These are phyloP conservation scores for Tipula vernalis DNA, from an alignment of 2,888 invertebrate genomes.

Conservation along the genomic window DNA sequence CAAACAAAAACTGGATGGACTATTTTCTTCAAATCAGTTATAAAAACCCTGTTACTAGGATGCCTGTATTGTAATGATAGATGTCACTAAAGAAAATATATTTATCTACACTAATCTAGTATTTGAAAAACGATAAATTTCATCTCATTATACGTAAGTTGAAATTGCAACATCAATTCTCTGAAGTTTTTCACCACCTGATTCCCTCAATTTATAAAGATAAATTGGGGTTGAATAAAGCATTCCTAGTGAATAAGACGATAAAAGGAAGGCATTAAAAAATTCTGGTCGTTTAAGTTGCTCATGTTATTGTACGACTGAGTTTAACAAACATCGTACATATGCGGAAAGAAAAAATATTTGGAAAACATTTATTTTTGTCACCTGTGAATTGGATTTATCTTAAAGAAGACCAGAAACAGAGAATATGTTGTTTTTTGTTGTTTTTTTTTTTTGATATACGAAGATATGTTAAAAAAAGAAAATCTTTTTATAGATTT, in stretches of 20 bases:
- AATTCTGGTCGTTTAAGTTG: not conserved
- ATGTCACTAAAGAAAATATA: no score
- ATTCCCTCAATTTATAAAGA: not conserved
- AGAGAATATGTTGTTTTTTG: no score
- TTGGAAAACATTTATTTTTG: not conserved
- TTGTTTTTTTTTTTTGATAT: not conserved
- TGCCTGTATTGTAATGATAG: no score
- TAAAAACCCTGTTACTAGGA: no score
- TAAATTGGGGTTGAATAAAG: not conserved
- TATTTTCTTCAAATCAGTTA: no score
- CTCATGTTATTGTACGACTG: not conserved
- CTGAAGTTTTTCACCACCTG: not conserved
- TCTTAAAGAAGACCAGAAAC: not conserved
- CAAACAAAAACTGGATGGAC: no score
- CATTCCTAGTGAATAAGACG: not conserved
- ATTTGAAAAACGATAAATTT: not conserved
- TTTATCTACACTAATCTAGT: no score
- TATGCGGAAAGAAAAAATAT: not conserved
- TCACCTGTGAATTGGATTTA: not conserved
- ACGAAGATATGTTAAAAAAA: not conserved
- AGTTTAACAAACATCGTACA: not conserved
- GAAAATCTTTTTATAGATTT: not conserved
- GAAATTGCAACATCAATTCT: not conserved
- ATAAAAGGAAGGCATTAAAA: not conserved
- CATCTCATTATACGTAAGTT: not conserved